Evolutionary conservation across 2,888 invertebrate genomes (phyloP), one percentile per base, ranked within the genome.

Genomic region (Sarcophaga carnaria): DNA sequence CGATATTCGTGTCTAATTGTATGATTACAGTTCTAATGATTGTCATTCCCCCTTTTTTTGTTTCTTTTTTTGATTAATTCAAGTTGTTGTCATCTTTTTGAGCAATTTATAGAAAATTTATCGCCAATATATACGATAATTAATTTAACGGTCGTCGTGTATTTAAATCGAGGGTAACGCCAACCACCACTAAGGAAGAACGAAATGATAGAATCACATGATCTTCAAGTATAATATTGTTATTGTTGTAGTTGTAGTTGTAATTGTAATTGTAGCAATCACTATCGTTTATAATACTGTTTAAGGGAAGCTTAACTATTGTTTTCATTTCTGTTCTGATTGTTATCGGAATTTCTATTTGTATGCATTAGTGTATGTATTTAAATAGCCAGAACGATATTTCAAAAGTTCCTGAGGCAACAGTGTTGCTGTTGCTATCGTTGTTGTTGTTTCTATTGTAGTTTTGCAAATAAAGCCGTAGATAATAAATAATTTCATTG

Each of bases 251-350:
- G 47, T 22, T 71, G 67, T 62, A 49, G 59, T 79, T 12, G 20
- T 62, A 59, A 20, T 75, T 62, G 54, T 49, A n/a, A 64, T 59
- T 54, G 54, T 54, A 17, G 54, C 17, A 54, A 37, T 37, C 37
- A 37, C 37, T 54, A 54, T 14, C 54, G 54, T 54, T 67, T 49
- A 66, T 20, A 27, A 45, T 27, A 1, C 14, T 71, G 64, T 74
- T 66, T 81, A 81, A 76, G 81, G 66, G 69, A 72, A 79, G 79
- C 75, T 84, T 79, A 76, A 82, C 74, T 76, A 63, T 78, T 72
- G 76, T 70, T 27, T 47, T 20, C 14, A 59, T 54, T 54, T 54
- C 5, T 54, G 3, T 37, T 37, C 37, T 37, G 1, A 54, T 3
- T 54, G 12, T 54, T 17, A 54, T 54, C 17, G 54, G 14, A 54